These are phyloP conservation scores for Papilio machaon DNA, from an alignment of 1,140 invertebrate species.

Conservation along the genomic window DNA sequence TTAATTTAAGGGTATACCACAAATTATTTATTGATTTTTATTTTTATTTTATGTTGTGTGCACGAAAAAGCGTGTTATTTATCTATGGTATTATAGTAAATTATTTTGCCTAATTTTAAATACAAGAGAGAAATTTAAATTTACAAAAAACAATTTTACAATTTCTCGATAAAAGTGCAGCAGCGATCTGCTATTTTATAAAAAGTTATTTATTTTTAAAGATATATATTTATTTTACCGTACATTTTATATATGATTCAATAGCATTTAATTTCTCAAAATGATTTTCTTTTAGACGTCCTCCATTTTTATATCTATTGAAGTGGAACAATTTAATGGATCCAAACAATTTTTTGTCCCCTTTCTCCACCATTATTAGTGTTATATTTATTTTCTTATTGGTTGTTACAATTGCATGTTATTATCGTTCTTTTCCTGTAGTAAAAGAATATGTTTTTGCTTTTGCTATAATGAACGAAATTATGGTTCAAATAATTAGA, in stretches of 20 bases:
- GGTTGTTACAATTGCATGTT: constrained; percentile 5
- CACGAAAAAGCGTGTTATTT: too few species aligned
- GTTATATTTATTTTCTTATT: constrained; percentile 16
- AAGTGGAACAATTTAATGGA: constrained; percentile 31
- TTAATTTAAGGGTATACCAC: too few species aligned
- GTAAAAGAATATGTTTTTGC: background rate
- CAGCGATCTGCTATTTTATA: background rate
- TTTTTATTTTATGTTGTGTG: background rate
- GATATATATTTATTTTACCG: background rate
- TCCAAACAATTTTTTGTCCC: constrained; percentile 20
- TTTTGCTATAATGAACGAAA: background rate
- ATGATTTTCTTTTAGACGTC: background rate
- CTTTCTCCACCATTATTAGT: constrained; percentile 15
- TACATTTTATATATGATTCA: background rate
- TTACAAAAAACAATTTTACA: background rate
- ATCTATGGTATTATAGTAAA: background rate
- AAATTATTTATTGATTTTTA: background rate
- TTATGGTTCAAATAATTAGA: background rate
- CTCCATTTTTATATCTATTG: constrained; percentile 14
- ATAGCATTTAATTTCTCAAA: background rate
- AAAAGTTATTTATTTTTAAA: background rate
- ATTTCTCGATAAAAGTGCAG: background rate
- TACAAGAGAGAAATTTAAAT: background rate
- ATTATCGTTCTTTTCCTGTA: background rate
- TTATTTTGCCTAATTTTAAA: background rate